These are phyloP conservation scores for Oryzias javanicus DNA, from an alignment of 2,113 vertebrate genomes.

Conservation along the genomic window DNA sequence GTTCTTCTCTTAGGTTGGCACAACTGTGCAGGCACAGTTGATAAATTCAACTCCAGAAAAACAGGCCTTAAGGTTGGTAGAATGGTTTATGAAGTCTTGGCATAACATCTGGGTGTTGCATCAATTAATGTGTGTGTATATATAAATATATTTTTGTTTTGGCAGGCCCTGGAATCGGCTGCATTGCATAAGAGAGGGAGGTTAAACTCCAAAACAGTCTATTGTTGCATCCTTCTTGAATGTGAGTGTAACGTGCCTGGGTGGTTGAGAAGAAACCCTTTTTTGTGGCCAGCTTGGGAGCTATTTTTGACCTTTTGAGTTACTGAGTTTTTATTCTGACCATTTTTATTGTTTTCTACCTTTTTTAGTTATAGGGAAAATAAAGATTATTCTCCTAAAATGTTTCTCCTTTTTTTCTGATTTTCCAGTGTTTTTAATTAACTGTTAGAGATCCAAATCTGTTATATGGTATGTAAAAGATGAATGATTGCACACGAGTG, in stretches of 20 bases:
- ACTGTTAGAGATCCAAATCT: too few relatives aligned
- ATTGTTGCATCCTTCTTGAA: background rate
- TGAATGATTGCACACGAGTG: too few relatives aligned
- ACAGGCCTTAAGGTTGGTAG: slow-evolving; percentile 38
- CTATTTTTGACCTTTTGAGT: too few relatives aligned
- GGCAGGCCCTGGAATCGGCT: background rate
- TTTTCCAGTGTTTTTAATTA: too few relatives aligned
- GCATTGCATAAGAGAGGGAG: background rate
- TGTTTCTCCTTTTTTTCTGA: too few relatives aligned
- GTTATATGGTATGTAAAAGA: too few relatives aligned
- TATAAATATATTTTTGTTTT: background rate
- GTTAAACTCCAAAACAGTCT: background rate
- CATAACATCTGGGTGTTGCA: background rate
- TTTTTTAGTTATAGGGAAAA: too few relatives aligned
- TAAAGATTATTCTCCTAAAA: too few relatives aligned
- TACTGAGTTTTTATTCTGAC: too few relatives aligned
- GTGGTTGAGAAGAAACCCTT: background rate
- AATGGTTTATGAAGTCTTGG: rapidly evolving
- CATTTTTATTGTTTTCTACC: too few relatives aligned
- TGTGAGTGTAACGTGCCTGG: too few relatives aligned
- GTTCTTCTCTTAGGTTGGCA: slow-evolving; percentile 62
- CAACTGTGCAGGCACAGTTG: slow-evolving; percentile 29
- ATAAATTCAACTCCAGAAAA: background rate
- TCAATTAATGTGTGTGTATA: background rate
- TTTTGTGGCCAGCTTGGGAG: background rate